A percentile compares a stretch with the other conserved stretches of the same genome.
Conservation (phyloP, 2,888 invertebrate species). For the Eueremaeus valkanovi region DNA sequence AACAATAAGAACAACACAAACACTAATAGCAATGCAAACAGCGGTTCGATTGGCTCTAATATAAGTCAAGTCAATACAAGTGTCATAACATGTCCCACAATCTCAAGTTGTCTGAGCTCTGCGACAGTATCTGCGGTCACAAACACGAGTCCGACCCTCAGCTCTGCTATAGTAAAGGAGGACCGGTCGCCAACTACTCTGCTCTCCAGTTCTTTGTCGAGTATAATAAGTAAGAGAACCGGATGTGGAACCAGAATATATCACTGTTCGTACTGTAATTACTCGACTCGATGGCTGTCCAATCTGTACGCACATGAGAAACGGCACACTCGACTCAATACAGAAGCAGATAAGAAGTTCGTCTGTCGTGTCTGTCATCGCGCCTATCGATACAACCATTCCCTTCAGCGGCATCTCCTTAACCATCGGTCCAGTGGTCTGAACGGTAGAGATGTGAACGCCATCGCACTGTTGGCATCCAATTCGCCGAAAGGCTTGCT, state of each 20-base stretch:
- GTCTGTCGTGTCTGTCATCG: slow-evolving; percentile 52
- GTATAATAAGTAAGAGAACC: slow-evolving; percentile 50
- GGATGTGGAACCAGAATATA: slow-evolving; percentile 61
- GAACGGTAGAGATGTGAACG: slow-evolving; percentile 2
- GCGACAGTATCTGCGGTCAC: not conserved
- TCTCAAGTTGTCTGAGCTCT: slow-evolving; percentile 19
- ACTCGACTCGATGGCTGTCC: slow-evolving; percentile 80
- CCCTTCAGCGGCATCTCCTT: slow-evolving; percentile 50
- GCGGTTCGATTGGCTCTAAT: not conserved
- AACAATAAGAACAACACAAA: slow-evolving; percentile 3
- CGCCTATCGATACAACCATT: slow-evolving; percentile 51
- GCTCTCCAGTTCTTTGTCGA: not conserved
- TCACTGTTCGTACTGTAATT: slow-evolving; percentile 83
- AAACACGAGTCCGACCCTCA: not conserved
- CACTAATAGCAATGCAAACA: not conserved
- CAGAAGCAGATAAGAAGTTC: slow-evolving; percentile 48
- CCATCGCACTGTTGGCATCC: slow-evolving; percentile 24
- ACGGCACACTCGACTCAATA: slow-evolving; percentile 61
- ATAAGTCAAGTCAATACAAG: not conserved
- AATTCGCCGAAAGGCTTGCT: slow-evolving; percentile 22
- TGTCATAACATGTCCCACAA: slow-evolving; percentile 24
- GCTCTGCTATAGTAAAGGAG: slow-evolving; percentile 17
- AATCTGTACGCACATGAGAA: slow-evolving; percentile 88
- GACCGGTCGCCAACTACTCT: not conserved
- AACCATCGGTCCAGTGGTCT: slow-evolving; percentile 49